Percentiles rank a stretch among this genome's conserved stretches.
Evolutionary conservation across 2,888 invertebrate species (phyloP).

Genomic region (Sarcophaga caerulescens): DNA sequence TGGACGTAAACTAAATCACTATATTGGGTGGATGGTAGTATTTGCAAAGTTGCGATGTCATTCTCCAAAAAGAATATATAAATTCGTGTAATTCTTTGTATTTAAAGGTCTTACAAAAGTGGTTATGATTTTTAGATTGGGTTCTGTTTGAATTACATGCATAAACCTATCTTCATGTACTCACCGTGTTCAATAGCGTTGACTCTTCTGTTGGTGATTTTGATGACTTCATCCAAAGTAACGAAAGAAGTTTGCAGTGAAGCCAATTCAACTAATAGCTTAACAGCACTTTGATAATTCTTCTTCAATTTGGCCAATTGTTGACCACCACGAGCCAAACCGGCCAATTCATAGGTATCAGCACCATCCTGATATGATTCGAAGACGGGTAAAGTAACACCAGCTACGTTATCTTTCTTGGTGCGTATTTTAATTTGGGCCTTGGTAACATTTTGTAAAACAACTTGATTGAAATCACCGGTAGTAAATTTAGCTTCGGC

Average conservation of each 20-base stretch:
- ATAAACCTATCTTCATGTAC: constrained; percentile 24
- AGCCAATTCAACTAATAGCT: constrained; percentile 97
- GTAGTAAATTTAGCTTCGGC: constrained; percentile 99
- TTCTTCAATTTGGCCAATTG: constrained; percentile 98
- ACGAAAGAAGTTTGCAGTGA: constrained; percentile 99
- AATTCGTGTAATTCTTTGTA: too few relatives aligned
- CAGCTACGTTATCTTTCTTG: constrained; percentile 99
- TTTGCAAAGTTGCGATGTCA: too few relatives aligned
- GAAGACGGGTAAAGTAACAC: constrained; percentile 98
- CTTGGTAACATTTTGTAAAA: constrained; percentile 98
- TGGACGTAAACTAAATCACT: too few relatives aligned
- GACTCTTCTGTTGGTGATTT: constrained; percentile 98
- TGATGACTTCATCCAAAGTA: constrained; percentile 99
- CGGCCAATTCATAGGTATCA: constrained; percentile 98
- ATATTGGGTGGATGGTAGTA: too few relatives aligned
- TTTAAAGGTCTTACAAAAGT: too few relatives aligned
- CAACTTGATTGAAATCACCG: constrained; percentile 98
- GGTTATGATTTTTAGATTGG: too few relatives aligned
- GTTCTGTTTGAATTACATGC: too few relatives aligned
- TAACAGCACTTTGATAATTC: constrained; percentile 97
- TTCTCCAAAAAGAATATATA: too few relatives aligned
- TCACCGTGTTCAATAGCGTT: constrained; percentile 97
- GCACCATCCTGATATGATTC: constrained; percentile 88
- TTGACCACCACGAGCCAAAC: constrained; percentile 98
- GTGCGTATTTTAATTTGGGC: constrained; percentile 98